Base-by-base conservation (phyloP, 2,113 vertebrate genomes). In the Neogobius melanostomus region DNA sequence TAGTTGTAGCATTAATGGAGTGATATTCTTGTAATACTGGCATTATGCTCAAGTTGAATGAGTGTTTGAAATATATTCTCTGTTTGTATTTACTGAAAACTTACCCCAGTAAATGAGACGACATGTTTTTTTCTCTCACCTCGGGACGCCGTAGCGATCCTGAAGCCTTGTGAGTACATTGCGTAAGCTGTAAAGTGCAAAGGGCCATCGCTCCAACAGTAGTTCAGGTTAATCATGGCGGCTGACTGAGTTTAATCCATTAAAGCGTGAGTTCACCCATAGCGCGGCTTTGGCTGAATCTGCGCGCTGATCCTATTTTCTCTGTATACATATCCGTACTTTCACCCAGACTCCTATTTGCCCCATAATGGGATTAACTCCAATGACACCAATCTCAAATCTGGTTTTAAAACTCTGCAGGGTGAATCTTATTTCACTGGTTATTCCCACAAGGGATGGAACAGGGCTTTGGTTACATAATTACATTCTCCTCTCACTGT, bases 311-410 rank as follows among this genome's bases (percentile, higher is more conserved):
- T 85, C 87, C 87, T 77, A 82, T 89, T 89, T 85, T 79, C 76
- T 79, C 74, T 69, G 49, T 71, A 82, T 81, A 83, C 82, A 83
- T 85, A 87, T 83, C 67, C 74, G 52, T 79, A 78, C 53, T 76
- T 89, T 82, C 72, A 86, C 69, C 60, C 64, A 69, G 76, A 64
- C 77, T 86, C 64, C 65, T 77, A 66, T 82, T 80, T 89, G 78
- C 70, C 76, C 68, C 54, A 43, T 87, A 88, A 88, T 88, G 76
- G 86, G 89, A 91, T 91, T 91, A 91, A 79, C 87, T 85, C 54
- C 69, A 72, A 70, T 85, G 82, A 84, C 83, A 85, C 82, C 82
- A 84, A 82, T 89, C 82, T 86, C 71, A 82, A 86, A 88, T 87
- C 75, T 80, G 12, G 71, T 73, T 83, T 83, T 82, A 82, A 59